phyloP scores from a whole-genome alignment of 2,797 vertebrate species.

The Sebastes wilsoni region DNA sequence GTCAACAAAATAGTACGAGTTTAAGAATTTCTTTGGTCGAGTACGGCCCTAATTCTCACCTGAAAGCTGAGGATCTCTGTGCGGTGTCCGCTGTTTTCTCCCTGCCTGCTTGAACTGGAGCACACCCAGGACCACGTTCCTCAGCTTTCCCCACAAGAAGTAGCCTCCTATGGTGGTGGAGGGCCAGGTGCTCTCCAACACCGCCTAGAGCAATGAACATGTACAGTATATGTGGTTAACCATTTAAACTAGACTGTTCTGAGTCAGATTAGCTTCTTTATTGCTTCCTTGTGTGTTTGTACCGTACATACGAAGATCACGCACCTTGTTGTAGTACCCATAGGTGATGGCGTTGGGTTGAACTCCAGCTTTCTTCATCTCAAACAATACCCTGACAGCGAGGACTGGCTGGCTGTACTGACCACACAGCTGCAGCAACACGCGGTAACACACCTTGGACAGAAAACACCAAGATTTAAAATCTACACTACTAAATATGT shows the following conservation, averaged over 20 bases:
- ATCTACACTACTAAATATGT: neutral
- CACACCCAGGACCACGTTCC: conserved; percentile 93
- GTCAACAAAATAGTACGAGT: no score
- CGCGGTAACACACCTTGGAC: conserved; percentile 94
- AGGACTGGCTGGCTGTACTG: conserved; percentile 97
- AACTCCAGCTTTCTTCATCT: conserved; percentile 98
- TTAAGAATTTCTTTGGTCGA: no score
- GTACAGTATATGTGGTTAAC: neutral
- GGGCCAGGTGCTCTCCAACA: conserved; percentile 98
- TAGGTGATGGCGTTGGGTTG: conserved; percentile 99
- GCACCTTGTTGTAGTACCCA: conserved; percentile 98
- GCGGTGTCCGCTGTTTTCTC: conserved; percentile 83
- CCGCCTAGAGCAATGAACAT: conserved; percentile 84
- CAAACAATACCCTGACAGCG: conserved; percentile 94
- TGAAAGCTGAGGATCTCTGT: conserved; percentile 85
- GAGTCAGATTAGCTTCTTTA: conserved; percentile 7
- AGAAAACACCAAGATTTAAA: neutral
- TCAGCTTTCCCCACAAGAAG: conserved; percentile 97
- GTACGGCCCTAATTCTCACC: conserved; percentile 62
- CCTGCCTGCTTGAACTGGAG: conserved; percentile 93
- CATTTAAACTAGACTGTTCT: neutral
- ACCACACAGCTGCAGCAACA: conserved; percentile 97
- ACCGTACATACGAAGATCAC: neutral
- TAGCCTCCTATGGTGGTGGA: conserved; percentile 95
- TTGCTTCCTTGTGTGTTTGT: neutral